These are phyloP conservation scores for Leucosticte australis DNA, from an alignment of 2,113 vertebrate genomes.

Conservation along the genomic window DNA sequence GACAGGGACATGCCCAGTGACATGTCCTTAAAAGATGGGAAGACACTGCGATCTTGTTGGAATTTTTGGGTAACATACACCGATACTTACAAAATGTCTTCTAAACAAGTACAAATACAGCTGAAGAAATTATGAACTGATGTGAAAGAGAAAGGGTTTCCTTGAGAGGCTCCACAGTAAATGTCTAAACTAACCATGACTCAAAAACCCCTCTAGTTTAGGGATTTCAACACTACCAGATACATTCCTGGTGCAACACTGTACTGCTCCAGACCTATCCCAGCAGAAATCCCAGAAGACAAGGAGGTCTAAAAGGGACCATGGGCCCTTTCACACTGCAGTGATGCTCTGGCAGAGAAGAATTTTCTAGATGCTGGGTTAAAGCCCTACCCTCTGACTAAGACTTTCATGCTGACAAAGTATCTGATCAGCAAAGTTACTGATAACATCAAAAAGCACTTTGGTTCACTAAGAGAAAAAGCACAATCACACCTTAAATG, in stretches of 20 bases:
- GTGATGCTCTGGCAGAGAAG: neutral
- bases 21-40: neutral
- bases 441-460: neutral
- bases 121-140: neutral
- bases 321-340: accelerated
- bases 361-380: neutral
- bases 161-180: neutral
- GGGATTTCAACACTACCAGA: neutral
- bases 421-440: neutral
- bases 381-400: neutral
- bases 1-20: neutral
- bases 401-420: neutral
- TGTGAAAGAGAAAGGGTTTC: neutral
- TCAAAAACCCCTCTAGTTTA: neutral
- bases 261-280: neutral
- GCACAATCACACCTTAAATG: neutral
- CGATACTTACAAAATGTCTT: neutral
- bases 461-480: neutral
- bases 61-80: neutral
- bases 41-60: neutral
- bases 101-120: neutral
- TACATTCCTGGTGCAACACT: neutral
- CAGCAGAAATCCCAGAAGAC: neutral
- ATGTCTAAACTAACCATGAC: neutral
- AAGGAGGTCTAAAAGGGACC: too few relatives aligned